Evolutionary conservation across 2,113 vertebrate species (phyloP).

Genomic region (Panthera tigris): DNA sequence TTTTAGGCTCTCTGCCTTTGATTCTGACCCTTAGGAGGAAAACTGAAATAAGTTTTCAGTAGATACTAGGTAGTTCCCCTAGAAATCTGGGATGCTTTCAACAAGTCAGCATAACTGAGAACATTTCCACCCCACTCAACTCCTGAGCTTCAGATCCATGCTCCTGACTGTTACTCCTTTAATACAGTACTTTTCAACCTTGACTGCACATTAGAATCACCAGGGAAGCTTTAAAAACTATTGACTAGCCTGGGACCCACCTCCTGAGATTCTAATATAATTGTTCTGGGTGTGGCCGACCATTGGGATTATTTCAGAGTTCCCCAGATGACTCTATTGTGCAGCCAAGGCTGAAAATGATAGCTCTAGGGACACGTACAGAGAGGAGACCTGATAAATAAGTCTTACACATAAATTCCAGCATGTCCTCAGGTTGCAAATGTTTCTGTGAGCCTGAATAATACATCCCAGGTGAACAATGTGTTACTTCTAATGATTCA

Average conservation of each 20-base stretch:
- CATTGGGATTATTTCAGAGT: neutral
- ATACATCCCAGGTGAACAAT: constrained; percentile 38
- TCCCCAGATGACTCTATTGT: constrained; percentile 33
- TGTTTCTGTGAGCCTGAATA: constrained; percentile 31
- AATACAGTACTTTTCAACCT: neutral
- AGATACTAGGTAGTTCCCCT: constrained; percentile 23
- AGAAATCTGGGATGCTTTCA: constrained; percentile 11
- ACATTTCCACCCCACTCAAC: neutral
- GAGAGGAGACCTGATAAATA: constrained; percentile 21
- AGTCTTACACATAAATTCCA: neutral
- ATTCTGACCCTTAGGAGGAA: constrained; percentile 42
- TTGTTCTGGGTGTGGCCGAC: neutral
- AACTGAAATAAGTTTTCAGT: constrained; percentile 41
- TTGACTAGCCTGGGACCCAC: neutral
- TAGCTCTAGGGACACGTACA: neutral
- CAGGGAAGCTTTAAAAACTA: constrained; percentile 1
- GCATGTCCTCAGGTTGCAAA: neutral
- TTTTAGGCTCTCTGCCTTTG: constrained; percentile 62
- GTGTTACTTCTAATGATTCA: neutral
- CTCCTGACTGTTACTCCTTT: neutral
- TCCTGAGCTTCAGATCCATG: neutral
- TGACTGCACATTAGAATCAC: neutral
- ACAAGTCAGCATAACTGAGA: neutral
- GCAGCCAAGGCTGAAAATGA: constrained; percentile 25
- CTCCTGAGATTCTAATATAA: neutral